Conservation (phyloP, 1,140 invertebrate genomes). For the Brachystomella parvula region DNA sequence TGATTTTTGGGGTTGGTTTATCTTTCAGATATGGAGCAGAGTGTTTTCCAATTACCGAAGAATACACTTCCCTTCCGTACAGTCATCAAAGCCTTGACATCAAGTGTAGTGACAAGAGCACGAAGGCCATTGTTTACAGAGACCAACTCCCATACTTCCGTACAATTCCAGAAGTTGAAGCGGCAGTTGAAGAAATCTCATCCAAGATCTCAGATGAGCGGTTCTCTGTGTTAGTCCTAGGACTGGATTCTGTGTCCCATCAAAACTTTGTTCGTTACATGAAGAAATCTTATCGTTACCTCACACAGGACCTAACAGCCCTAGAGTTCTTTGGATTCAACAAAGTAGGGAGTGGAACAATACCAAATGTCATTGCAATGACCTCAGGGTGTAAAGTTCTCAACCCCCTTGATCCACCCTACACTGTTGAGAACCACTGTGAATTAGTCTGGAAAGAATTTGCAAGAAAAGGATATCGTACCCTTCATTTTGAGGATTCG, state of each 20-base stretch:
- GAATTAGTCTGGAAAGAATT: background rate
- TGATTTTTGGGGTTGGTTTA: no score
- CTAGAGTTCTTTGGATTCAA: no score
- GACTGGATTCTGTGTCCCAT: constrained; percentile 51
- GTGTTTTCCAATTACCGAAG: constrained; percentile 6
- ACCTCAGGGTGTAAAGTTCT: constrained; percentile 34
- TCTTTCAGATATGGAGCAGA: background rate
- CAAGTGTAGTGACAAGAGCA: background rate
- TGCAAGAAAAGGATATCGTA: background rate
- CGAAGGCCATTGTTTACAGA: background rate
- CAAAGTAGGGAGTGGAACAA: constrained; percentile 41
- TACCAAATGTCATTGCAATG: constrained; percentile 40
- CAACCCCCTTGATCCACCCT: constrained; percentile 43
- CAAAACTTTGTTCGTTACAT: constrained; percentile 51
- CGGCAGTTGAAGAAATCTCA: background rate
- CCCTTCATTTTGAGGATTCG: background rate
- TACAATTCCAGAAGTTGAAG: background rate
- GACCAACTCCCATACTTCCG: background rate
- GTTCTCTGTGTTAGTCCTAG: constrained; percentile 56
- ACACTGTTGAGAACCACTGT: constrained; percentile 12
- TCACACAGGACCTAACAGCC: constrained; percentile 41
- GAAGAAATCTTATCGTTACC: constrained; percentile 44
- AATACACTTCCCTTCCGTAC: background rate
- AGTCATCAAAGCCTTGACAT: constrained; percentile 15
- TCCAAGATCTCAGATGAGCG: constrained; percentile 44